A percentile compares a stretch with the other conserved stretches of the same genome.
Conservation (phyloP, 2,113 vertebrate species). For the Eulemur rufifrons region DNA sequence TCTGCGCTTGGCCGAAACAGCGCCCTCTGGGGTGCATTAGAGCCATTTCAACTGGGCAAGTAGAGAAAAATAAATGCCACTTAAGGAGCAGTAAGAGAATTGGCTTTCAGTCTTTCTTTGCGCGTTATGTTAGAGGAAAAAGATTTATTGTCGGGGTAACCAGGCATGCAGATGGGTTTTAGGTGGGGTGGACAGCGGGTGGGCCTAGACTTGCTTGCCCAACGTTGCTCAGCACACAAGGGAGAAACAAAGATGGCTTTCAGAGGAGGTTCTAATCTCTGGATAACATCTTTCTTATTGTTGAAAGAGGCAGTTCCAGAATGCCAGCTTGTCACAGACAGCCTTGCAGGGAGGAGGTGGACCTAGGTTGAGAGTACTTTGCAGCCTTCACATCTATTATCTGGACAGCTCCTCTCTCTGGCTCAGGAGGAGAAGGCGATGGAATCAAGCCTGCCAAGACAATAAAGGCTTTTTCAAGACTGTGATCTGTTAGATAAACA, state of each 20-base stretch:
- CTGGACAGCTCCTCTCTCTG: not conserved
- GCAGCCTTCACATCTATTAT: not conserved
- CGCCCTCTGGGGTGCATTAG: too few species aligned
- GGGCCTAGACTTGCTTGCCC: not conserved
- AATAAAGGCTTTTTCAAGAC: not conserved
- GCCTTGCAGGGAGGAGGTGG: not conserved
- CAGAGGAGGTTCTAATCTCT: not conserved
- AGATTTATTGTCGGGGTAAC: not conserved
- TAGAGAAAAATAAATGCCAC: not conserved
- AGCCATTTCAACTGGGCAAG: not conserved
- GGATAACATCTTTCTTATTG: not conserved
- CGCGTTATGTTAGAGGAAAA: not conserved
- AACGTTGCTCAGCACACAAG: not conserved
- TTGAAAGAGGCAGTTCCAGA: not conserved
- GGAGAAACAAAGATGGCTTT: not conserved
- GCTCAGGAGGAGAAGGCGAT: not conserved
- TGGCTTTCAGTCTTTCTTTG: not conserved
- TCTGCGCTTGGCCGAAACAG: not conserved
- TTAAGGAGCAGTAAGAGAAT: not conserved
- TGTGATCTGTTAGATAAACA: slow-evolving; percentile 33
- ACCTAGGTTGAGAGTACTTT: not conserved
- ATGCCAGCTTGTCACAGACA: slow-evolving; percentile 7
- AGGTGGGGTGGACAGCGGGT: not conserved
- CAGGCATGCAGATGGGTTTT: not conserved
- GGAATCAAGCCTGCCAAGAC: not conserved